phyloP scores from a whole-genome alignment of 1,140 invertebrate species.

The Brachionus rotundiformis region DNA sequence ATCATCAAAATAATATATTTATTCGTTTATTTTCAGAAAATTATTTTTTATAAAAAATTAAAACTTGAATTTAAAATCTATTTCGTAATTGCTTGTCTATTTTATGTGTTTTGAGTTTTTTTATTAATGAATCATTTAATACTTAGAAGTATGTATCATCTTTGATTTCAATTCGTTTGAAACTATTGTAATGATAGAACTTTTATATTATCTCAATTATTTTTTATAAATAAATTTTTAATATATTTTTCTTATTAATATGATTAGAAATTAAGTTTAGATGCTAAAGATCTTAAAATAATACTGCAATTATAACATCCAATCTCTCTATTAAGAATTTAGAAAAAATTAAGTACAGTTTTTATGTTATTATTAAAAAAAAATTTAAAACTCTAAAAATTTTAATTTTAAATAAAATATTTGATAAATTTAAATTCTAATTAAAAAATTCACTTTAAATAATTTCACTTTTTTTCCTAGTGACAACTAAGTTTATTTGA shows the following conservation, averaged over 20 bases:
- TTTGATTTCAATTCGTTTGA: not conserved
- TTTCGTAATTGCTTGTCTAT: not conserved
- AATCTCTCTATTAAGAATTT: no score
- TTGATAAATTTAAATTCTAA: no score
- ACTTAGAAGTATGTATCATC: not conserved
- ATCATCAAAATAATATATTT: not conserved
- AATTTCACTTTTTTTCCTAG: no score
- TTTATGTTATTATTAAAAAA: no score
- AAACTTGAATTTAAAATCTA: not conserved
- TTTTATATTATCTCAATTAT: not conserved
- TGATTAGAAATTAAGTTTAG: not conserved
- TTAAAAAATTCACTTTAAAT: no score
- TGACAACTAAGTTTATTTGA: no score
- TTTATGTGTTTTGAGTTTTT: slow-evolving; percentile 18
- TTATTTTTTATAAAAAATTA: not conserved
- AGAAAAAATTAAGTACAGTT: no score
- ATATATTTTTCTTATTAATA: not conserved
- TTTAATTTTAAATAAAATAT: no score
- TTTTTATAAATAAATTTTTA: slow-evolving; percentile 1
- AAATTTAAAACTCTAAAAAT: no score
- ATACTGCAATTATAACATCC: no score
- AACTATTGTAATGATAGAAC: slow-evolving; percentile 8
- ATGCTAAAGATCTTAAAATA: no score
- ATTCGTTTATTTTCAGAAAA: not conserved
- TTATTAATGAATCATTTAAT: not conserved